Percentiles rank a stretch among this genome's conserved stretches.
These are phyloP conservation scores for Disparrhopalites patrizii DNA, from an alignment of 2,888 invertebrate species.

Conservation along the genomic window DNA sequence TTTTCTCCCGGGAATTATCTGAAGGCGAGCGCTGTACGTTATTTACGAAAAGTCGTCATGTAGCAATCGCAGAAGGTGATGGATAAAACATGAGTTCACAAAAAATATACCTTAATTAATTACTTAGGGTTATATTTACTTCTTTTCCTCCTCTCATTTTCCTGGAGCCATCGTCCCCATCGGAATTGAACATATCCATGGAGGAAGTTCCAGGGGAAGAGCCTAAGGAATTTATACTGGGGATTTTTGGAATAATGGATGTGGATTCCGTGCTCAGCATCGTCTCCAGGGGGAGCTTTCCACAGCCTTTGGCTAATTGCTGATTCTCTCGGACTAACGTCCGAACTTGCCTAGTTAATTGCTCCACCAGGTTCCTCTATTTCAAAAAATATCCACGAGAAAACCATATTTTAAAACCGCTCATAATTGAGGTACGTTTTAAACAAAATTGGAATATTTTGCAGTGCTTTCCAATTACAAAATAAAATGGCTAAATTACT, in stretches of 20 bases:
- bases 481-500: slow-evolving; percentile 7
- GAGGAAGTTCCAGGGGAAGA: no score
- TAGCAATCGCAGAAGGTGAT: no score
- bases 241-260: not conserved
- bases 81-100: no score
- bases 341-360: slow-evolving; percentile 27
- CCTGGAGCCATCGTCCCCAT: not conserved
- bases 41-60: no score
- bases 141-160: not conserved
- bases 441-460: not conserved
- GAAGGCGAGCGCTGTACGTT: not conserved
- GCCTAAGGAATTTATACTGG: not conserved
- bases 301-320: slow-evolving; percentile 14
- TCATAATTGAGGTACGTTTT: not conserved
- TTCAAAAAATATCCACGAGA: no score
- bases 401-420: not conserved
- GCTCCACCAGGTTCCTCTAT: slow-evolving; percentile 29
- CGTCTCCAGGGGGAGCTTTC: not conserved
- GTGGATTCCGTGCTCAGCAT: not conserved
- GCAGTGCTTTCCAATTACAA: not conserved
- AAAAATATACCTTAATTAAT: no score
- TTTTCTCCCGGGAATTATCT: no score
- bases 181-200: no score
- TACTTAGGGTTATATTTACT: not conserved
- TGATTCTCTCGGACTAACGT: slow-evolving; percentile 29